phyloP scores from a whole-genome alignment of 1,140 invertebrate genomes.

The Scaptomyza graminum region DNA sequence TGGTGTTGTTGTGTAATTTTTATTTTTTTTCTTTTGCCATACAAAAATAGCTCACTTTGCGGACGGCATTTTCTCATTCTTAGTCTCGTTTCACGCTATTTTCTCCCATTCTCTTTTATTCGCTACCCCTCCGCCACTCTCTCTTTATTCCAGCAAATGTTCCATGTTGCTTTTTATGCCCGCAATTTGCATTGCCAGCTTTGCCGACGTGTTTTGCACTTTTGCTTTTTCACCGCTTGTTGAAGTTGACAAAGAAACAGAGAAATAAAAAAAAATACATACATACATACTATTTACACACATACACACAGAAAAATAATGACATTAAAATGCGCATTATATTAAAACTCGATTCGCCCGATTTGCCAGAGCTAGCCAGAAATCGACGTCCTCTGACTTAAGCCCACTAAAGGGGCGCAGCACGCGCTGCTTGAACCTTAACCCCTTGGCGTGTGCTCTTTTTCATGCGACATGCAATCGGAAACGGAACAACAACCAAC shows the following conservation, averaged over 20 bases:
- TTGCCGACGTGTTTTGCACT: constrained; percentile 57
- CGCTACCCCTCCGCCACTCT: background rate
- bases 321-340: constrained; percentile 75
- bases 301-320: constrained; percentile 52
- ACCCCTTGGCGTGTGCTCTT: constrained; percentile 68
- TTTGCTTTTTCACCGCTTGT: constrained; percentile 51
- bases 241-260: constrained; percentile 9
- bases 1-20: constrained; percentile 19
- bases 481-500: constrained; percentile 29
- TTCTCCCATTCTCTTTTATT: background rate
- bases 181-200: constrained; percentile 56
- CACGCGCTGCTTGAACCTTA: constrained; percentile 68
- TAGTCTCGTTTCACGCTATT: constrained; percentile 28
- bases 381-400: constrained; percentile 7
- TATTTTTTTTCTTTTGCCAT: constrained; percentile 22
- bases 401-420: constrained; percentile 16
- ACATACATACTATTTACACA: constrained; percentile 2
- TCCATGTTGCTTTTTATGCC: constrained; percentile 41
- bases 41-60: constrained; percentile 61
- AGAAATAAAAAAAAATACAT: background rate
- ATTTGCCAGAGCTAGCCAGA: constrained; percentile 26
- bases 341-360: constrained; percentile 55
- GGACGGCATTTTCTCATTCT: constrained; percentile 33
- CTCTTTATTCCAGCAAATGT: constrained; percentile 11
- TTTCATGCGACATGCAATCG: constrained; percentile 48